Base-by-base conservation (phyloP, 2,113 vertebrate species). In the Pangasianodon hypophthalmus region DNA sequence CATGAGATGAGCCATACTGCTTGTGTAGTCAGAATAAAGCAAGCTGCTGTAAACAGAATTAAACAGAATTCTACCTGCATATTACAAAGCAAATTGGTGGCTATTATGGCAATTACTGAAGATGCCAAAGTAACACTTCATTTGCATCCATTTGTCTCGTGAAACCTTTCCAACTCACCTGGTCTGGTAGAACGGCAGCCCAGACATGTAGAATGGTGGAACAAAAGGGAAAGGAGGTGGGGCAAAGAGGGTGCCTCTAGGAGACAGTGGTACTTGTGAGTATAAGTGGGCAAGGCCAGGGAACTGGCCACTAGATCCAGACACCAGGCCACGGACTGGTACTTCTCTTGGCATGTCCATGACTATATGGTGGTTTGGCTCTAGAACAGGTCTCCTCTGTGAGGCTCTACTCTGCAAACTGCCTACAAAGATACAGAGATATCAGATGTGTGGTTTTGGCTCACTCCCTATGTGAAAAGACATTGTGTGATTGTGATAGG, bases 171-270 rank as follows among this genome's bases (percentile, higher is more conserved):
- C 79, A 54, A 18, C 67, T 97, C 95, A 97, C 97, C 96, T 96
- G 95, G 95, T 93, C 16, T 92, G 93, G 86, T 96, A 95, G 92
- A 92, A 96, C 91, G 95, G 94, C 91, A 95, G 93, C 92, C 95
- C 95, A 83, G 95, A 93, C 73, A 96, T 89, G 89, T 95, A 95
- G 83, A 94, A 95, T 62, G 95, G 92, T 52, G 95, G 94, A 87
- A 93, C 92, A 93, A 94, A 96, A 2, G 94, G 91, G 89, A 95
- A 95, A 24, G 67, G 92, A 3, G 95, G 92, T 52, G 92, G 10
- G 7, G 91, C 93, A 88, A 95, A 95, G 37, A 95, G 92, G 94
- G 89, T 92, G 92, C 71, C 37, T 89, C 91, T 92, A 16, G 1
- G 94, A 92, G 87, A 94, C 84, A 0, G 95, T 91, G 3, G 92